phyloP scores from a whole-genome alignment of 2,113 vertebrate species.

The Gopherus evgoodei region DNA sequence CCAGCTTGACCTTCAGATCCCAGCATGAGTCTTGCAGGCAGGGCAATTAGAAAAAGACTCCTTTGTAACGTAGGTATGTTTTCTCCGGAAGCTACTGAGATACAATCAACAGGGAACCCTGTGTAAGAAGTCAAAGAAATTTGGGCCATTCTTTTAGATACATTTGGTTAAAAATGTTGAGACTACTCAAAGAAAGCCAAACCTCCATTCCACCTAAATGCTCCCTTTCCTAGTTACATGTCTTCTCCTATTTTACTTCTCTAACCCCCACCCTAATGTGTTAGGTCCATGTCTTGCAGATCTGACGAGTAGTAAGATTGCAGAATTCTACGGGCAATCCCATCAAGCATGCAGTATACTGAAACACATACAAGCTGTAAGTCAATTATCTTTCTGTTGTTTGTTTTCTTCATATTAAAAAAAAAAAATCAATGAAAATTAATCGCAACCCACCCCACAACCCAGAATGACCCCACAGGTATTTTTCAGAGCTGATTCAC shows the following conservation, averaged over 20 bases:
- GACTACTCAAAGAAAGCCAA: background rate
- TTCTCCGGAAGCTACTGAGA: background rate
- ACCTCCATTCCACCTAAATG: background rate
- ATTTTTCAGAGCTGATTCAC: background rate
- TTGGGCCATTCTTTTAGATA: background rate
- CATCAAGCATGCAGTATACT: background rate
- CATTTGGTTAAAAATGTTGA: background rate
- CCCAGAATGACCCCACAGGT: background rate
- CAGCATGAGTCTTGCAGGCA: background rate
- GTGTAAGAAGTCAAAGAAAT: background rate
- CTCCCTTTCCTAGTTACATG: background rate
- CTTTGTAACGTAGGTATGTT: background rate
- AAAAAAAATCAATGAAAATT: no score
- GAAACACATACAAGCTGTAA: background rate
- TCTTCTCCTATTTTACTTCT: background rate
- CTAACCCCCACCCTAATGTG: background rate
- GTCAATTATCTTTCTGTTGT: no score
- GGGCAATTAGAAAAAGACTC: background rate
- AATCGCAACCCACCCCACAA: background rate
- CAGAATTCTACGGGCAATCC: background rate
- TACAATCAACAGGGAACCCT: background rate
- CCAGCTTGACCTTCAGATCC: background rate
- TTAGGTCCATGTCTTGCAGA: no score
- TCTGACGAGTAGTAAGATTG: no score
- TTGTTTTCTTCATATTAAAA: no score